Evolutionary conservation across 2,113 vertebrate genomes (phyloP), one percentile per base, ranked within the genome.

Genomic region (Xiphophorus hellerii): DNA sequence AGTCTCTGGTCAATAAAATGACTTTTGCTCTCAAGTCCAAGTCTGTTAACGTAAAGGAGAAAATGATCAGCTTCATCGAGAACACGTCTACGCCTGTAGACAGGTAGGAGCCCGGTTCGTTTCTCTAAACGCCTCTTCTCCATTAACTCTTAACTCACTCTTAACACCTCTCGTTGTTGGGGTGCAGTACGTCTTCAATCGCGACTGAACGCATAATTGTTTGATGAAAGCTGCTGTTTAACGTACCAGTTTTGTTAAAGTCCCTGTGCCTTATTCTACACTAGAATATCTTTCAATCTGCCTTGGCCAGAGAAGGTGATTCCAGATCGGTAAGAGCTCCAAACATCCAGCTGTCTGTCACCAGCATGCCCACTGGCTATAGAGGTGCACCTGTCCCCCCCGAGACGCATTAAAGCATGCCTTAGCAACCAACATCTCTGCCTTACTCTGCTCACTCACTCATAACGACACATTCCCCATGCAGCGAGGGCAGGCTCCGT

Each of bases 21-120:
- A 99, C 98, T 0, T 97, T 99, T 92, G 98, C 97, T 82, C 94
- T 99, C 71, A 99, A 98, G 92, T 98, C 97, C 54, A 99, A 96
- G 91, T 99, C 97, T 0, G 98, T 99, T 60, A 99, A 99, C 8
- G 97, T 99, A 35, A 99, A 97, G 88, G 97, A 99, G 93, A 99
- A 98, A 93, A 96, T 99, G 88, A 99, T 99, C 92, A 99, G 97
- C 94, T 99, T 99, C 89, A 99, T 99, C 81, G 98, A 99, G 94
- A 99, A 99, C 77, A 97, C 97, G 20, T 97, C 98, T 33, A 95
- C 97, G 69, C 98, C 98, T 25, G 98, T 98, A 64, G 98, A 99
- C 87, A 96, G 97, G 98, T 99, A 78, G n/a, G 95, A 74, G 73
- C 31, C 29, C 1, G 1, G 9, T 25, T 66, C 42, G 3, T 33